Conservation (phyloP, 2,888 invertebrate species). For the Calliphora vomitoria region DNA sequence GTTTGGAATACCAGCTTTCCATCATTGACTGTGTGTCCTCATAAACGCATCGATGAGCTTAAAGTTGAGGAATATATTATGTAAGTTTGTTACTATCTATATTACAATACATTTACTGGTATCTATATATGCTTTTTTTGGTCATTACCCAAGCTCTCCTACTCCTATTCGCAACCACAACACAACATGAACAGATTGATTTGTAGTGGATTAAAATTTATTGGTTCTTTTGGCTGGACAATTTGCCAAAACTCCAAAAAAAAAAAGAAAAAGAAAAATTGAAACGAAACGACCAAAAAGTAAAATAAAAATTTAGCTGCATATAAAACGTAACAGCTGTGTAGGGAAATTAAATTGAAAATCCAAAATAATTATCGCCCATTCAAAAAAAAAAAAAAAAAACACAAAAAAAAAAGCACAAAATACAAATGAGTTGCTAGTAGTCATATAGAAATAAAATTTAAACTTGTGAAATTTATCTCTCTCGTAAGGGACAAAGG, state of each 20-base stretch:
- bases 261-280: background rate
- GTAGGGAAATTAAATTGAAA: constrained; percentile 18
- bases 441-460: background rate
- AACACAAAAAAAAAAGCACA: background rate
- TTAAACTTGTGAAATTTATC: background rate
- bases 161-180: constrained; percentile 17
- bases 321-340: background rate
- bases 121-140: background rate
- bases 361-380: constrained; percentile 23
- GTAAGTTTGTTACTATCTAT: constrained; percentile 82
- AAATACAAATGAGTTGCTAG: background rate
- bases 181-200: constrained; percentile 53
- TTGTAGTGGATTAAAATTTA: constrained; percentile 54
- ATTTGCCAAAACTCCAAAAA: background rate
- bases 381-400: too few relatives aligned
- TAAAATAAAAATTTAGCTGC: background rate
- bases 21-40: constrained; percentile 88
- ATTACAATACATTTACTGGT: constrained; percentile 9
- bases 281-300: background rate
- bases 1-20: constrained; percentile 91
- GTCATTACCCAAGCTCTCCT: background rate
- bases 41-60: constrained; percentile 86
- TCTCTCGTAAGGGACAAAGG: too few relatives aligned
- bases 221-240: constrained; percentile 39
- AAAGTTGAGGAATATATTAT: constrained; percentile 86